These are phyloP conservation scores for Mythimna loreyi DNA, from an alignment of 2,888 invertebrate genomes.

Conservation along the genomic window DNA sequence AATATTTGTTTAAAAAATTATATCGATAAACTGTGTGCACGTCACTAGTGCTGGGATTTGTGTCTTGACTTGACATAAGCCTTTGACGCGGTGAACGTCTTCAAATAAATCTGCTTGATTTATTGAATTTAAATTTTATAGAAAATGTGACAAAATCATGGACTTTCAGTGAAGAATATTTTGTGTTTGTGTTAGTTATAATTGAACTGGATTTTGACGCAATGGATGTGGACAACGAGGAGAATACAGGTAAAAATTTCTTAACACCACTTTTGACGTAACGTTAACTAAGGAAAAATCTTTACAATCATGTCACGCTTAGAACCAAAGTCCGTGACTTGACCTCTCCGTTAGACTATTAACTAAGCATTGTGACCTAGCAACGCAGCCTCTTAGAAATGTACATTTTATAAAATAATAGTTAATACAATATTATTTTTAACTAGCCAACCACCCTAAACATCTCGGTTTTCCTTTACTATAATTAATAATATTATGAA, in stretches of 20 bases:
- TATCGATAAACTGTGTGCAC: constrained; percentile 52
- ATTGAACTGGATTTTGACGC: constrained; percentile 28
- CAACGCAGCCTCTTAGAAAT: neutral
- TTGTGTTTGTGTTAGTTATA: constrained; percentile 41
- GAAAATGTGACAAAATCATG: constrained; percentile 43
- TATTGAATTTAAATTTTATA: constrained; percentile 19
- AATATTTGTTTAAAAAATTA: constrained; percentile 51
- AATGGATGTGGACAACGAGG: constrained; percentile 63
- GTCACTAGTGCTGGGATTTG: constrained; percentile 54
- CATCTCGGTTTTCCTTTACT: no score
- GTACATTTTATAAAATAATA: neutral
- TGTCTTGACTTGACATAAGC: constrained; percentile 41
- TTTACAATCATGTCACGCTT: constrained; percentile 13
- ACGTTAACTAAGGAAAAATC: neutral
- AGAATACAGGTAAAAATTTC: constrained; percentile 54
- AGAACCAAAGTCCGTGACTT: constrained; percentile 38
- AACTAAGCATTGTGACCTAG: constrained; percentile 13
- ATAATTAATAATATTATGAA: no score
- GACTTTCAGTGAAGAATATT: constrained; percentile 39
- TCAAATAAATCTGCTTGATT: constrained; percentile 19
- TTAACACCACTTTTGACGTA: constrained; percentile 3
- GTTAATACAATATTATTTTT: neutral
- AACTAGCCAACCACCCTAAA: no score
- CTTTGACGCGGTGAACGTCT: constrained; percentile 32
- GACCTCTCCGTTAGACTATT: constrained; percentile 33